These are phyloP conservation scores for Subacronicta megacephala DNA, from an alignment of 2,888 invertebrate genomes.

Conservation along the genomic window DNA sequence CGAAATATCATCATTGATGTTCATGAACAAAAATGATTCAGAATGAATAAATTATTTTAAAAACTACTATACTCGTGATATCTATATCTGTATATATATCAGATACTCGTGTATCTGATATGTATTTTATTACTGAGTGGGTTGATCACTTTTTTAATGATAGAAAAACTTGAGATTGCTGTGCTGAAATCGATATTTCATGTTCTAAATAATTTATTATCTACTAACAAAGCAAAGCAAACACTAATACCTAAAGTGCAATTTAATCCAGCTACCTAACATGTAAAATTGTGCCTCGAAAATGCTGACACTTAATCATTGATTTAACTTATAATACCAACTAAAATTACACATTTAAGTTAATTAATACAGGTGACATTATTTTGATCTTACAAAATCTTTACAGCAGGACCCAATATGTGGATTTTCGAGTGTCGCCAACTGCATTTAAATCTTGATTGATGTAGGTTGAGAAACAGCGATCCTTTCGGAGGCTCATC, in stretches of 20 bases:
- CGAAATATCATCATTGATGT: conserved; percentile 29
- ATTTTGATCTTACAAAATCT: conserved; percentile 29
- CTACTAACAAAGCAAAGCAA: too few species aligned
- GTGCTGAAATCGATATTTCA: too few species aligned
- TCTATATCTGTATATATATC: too few species aligned
- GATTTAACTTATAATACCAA: conserved; percentile 5
- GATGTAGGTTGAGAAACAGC: conserved; percentile 61
- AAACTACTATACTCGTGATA: too few species aligned
- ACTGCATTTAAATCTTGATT: conserved; percentile 60
- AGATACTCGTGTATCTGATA: too few species aligned
- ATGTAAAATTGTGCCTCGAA: neutral
- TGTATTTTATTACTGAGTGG: too few species aligned
- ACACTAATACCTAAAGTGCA: too few species aligned
- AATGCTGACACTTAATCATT: conserved; percentile 9
- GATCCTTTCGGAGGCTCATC: conserved; percentile 56
- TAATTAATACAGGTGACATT: conserved; percentile 25
- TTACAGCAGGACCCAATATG: conserved; percentile 47
- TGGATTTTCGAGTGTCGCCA: conserved; percentile 44
- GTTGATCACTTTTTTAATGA: too few species aligned
- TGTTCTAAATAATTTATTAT: too few species aligned
- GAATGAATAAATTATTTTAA: conserved; percentile 9
- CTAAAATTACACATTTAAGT: conserved; percentile 6
- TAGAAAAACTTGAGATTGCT: too few species aligned
- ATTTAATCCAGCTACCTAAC: too few species aligned
- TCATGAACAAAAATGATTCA: conserved; percentile 15